Evolutionary conservation across 2,797 vertebrate species (phyloP).

Genomic region (Taenioides sp.): DNA sequence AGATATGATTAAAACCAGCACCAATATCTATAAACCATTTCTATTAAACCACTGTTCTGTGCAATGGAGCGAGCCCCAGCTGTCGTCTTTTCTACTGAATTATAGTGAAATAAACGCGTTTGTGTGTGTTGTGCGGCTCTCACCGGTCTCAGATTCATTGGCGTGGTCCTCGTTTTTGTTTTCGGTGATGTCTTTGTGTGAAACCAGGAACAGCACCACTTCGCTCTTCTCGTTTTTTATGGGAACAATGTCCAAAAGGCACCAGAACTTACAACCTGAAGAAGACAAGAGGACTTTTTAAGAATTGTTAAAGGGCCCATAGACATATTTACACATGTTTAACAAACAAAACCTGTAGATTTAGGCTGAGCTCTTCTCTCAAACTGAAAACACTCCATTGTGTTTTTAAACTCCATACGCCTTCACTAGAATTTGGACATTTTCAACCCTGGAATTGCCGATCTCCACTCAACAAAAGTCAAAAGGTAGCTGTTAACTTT

Average conservation of each 20-base stretch:
- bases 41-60: background rate
- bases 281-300: background rate
- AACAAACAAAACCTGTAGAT: no score
- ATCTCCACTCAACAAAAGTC: no score
- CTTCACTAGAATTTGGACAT: no score
- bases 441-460: no score
- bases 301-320: no score
- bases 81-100: slow-evolving; percentile 35
- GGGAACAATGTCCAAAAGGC: slow-evolving; percentile 81
- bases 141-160: slow-evolving; percentile 72
- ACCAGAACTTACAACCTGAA: slow-evolving; percentile 82
- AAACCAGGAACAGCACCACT: slow-evolving; percentile 84
- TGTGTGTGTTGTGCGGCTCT: slow-evolving; percentile 30
- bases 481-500: no score
- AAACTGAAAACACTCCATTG: no score
- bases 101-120: slow-evolving; percentile 3
- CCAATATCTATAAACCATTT: background rate
- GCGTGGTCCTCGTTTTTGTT: slow-evolving; percentile 75
- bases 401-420: no score
- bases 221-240: slow-evolving; percentile 86
- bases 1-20: background rate
- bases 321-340: no score
- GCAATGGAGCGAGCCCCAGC: slow-evolving; percentile 16
- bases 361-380: no score
- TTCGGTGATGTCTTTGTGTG: slow-evolving; percentile 84